phyloP scores from a whole-genome alignment of 2,888 invertebrate species.

The Mesorhabditis spiculigera region DNA sequence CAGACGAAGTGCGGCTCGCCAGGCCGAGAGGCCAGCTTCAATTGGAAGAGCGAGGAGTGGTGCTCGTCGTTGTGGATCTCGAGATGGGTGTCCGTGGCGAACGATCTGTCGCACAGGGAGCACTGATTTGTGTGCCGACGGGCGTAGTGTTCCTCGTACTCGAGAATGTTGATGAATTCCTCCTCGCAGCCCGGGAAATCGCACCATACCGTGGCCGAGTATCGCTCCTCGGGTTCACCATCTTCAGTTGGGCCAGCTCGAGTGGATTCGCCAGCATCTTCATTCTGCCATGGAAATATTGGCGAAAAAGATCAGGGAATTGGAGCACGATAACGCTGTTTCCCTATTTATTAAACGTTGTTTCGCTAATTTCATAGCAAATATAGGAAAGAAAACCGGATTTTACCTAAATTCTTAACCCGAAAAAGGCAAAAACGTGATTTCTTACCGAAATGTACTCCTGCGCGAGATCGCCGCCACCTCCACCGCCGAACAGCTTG shows the following conservation, averaged over 20 bases:
- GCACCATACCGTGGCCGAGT: slow-evolving; percentile 13
- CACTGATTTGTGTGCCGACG: slow-evolving; percentile 31
- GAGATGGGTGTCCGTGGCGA: slow-evolving; percentile 27
- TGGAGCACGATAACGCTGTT: too few species aligned
- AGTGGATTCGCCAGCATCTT: too few species aligned
- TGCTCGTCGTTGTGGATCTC: slow-evolving; percentile 41
- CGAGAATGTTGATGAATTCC: slow-evolving; percentile 15
- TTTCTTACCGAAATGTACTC: slow-evolving; percentile 47
- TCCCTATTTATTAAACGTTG: too few species aligned
- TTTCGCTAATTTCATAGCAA: too few species aligned
- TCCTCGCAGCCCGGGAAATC: slow-evolving; percentile 15
- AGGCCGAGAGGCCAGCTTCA: slow-evolving; percentile 17
- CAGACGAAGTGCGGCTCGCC: slow-evolving; percentile 19
- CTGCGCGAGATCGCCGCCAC: slow-evolving; percentile 45
- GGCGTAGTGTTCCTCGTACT: slow-evolving; percentile 35
- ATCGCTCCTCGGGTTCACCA: slow-evolving; percentile 13
- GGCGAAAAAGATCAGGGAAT: not conserved
- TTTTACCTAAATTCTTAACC: slow-evolving; percentile 36
- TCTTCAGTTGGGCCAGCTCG: not conserved
- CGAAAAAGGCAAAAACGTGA: slow-evolving; percentile 48
- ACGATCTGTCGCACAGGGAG: slow-evolving; percentile 22
- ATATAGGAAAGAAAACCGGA: too few species aligned
- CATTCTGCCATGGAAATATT: not conserved
- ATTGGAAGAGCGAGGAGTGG: slow-evolving; percentile 38
- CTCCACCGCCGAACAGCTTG: slow-evolving; percentile 37